phyloP scores from a whole-genome alignment of 2,113 vertebrate genomes.

The Crotalus helleri region DNA sequence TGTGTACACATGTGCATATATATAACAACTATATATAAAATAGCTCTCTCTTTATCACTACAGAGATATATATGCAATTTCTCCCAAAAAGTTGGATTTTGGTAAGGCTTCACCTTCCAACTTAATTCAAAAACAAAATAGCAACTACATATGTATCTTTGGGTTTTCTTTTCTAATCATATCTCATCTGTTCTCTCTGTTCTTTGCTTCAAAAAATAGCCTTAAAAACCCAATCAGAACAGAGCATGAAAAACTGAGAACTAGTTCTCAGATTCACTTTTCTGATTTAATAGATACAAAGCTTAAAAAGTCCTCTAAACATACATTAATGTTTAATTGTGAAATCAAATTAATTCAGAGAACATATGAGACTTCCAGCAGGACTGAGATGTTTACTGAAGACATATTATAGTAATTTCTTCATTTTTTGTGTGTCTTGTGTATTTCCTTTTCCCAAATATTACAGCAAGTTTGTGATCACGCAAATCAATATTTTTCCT shows the following conservation, averaged over 20 bases:
- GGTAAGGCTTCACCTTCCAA: conserved; percentile 20
- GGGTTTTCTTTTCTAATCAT: conserved; percentile 12
- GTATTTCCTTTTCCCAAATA: neutral
- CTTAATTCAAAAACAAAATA: conserved; percentile 26
- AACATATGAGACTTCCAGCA: neutral
- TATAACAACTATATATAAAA: neutral
- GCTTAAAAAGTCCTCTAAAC: neutral
- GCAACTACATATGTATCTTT: conserved; percentile 27
- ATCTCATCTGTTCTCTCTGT: neutral
- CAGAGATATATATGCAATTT: neutral
- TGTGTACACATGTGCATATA: neutral
- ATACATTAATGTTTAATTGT: neutral
- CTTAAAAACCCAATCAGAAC: neutral
- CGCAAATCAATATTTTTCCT: neutral
- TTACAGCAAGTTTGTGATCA: neutral
- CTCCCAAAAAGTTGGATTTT: conserved; percentile 25
- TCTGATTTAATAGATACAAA: neutral
- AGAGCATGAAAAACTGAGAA: neutral
- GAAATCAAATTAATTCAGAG: neutral
- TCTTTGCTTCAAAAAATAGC: neutral
- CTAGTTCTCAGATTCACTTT: neutral
- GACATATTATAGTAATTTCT: neutral
- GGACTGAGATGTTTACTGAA: neutral
- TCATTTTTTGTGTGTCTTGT: neutral
- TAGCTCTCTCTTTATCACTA: neutral